These are phyloP conservation scores for Thumatha senex DNA, from an alignment of 2,888 invertebrate genomes.

Conservation along the genomic window DNA sequence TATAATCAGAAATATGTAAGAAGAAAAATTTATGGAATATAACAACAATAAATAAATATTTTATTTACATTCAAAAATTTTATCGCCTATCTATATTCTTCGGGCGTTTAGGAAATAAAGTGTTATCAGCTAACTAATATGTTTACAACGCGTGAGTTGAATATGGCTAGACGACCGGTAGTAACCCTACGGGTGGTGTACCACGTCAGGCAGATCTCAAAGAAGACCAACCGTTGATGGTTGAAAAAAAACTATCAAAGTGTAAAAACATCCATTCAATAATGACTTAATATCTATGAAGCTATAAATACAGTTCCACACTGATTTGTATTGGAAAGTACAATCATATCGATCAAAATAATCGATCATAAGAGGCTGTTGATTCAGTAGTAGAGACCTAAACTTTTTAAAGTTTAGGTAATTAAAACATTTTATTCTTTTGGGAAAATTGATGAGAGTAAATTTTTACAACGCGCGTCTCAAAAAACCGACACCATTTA, in stretches of 20 bases:
- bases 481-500: no score
- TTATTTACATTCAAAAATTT: conserved; percentile 80
- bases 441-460: no score
- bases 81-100: conserved; percentile 77
- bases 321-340: neutral
- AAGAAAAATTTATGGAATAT: conserved; percentile 79
- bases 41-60: conserved; percentile 82
- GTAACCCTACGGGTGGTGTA: conserved; percentile 9
- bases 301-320: no score
- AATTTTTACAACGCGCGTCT: no score
- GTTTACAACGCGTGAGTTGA: conserved; percentile 30
- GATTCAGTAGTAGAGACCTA: neutral
- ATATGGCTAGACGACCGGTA: conserved; percentile 32
- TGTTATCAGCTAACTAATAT: conserved; percentile 48
- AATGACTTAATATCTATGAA: neutral
- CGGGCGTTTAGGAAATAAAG: conserved; percentile 61
- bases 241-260: neutral
- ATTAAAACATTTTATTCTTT: no score
- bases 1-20: conserved; percentile 79
- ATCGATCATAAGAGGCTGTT: neutral
- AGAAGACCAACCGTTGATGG: neutral
- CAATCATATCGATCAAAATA: no score
- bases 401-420: neutral
- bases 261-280: neutral
- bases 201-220: neutral